Evolutionary conservation across 2,797 vertebrate species (phyloP).

Genomic region (Enteromius paludinosus): DNA sequence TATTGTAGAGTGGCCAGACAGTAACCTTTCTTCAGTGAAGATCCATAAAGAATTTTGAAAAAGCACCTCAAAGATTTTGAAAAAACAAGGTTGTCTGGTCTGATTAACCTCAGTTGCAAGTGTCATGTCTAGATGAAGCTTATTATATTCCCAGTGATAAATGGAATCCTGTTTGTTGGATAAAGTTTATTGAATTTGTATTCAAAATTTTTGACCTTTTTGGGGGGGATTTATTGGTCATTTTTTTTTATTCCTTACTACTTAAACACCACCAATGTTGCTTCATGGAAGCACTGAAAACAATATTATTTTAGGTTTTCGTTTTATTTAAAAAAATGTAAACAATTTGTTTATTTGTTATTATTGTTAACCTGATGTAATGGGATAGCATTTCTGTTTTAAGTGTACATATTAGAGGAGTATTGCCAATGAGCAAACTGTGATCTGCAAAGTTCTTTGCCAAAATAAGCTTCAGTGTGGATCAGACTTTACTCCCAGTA

Average conservation of each 20-base stretch:
- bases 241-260: neutral
- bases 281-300: neutral
- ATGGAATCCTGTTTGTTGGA: neutral
- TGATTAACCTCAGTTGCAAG: neutral
- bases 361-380: neutral
- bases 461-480: neutral
- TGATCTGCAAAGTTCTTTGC: neutral
- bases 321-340: neutral
- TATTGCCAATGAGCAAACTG: neutral
- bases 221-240: neutral
- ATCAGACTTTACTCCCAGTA: neutral
- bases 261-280: neutral
- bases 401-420: neutral
- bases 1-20: neutral
- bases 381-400: neutral
- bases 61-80: neutral
- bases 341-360: neutral
- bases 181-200: neutral
- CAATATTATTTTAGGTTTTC: neutral
- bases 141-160: too few relatives aligned
- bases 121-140: neutral
- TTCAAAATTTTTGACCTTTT: neutral
- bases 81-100: neutral
- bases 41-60: neutral
- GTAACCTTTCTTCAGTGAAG: neutral